Conservation (phyloP, 2,888 invertebrate species). For the Neoaliturus tenellus region DNA sequence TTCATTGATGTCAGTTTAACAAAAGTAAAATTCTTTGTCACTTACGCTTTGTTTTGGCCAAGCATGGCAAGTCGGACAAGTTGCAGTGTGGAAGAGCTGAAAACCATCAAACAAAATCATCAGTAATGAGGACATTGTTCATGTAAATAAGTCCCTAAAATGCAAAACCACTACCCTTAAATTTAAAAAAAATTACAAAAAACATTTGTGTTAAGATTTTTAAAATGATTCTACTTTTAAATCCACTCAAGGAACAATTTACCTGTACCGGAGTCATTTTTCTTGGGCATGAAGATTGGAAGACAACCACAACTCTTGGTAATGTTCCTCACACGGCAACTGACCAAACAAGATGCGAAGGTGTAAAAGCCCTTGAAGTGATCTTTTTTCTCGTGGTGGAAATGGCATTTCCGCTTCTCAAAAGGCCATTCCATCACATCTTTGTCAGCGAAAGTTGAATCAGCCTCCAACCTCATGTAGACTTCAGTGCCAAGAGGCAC, state of each 20-base stretch:
- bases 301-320: slow-evolving; percentile 38
- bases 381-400: slow-evolving; percentile 26
- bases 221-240: too few relatives aligned
- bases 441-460: slow-evolving; percentile 9
- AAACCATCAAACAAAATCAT: not conserved
- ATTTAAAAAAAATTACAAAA: too few relatives aligned
- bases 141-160: too few relatives aligned
- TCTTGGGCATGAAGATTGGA: slow-evolving; percentile 45
- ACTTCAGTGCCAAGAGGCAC: slow-evolving; percentile 41
- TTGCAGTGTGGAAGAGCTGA: slow-evolving; percentile 42
- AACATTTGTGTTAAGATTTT: too few relatives aligned
- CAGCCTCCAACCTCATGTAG: slow-evolving; percentile 16
- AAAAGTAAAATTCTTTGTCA: too few relatives aligned
- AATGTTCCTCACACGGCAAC: slow-evolving; percentile 14
- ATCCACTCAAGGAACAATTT: too few relatives aligned
- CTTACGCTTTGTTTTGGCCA: slow-evolving; percentile 26
- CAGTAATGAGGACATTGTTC: too few relatives aligned
- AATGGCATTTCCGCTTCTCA: slow-evolving; percentile 32
- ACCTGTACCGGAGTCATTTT: slow-evolving; percentile 28
- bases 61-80: slow-evolving; percentile 16
- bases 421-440: slow-evolving; percentile 32
- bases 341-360: slow-evolving; percentile 29
- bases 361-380: slow-evolving; percentile 18
- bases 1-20: too few relatives aligned
- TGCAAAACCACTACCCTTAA: too few relatives aligned